Evolutionary conservation across 2,797 vertebrate species (phyloP).

Genomic region (Scyliorhinus canicula): DNA sequence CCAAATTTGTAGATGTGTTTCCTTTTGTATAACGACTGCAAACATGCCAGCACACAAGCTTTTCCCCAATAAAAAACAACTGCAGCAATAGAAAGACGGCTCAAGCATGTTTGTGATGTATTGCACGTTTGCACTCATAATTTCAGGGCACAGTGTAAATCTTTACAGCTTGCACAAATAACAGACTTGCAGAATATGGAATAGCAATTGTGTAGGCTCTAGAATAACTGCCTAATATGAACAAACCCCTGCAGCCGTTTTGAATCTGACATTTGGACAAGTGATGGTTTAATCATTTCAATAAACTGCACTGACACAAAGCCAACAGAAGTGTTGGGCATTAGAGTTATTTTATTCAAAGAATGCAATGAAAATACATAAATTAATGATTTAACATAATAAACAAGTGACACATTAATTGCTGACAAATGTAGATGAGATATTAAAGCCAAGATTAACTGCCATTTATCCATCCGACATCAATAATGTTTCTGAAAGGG

Average conservation of each 20-base stretch:
- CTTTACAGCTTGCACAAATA: neutral
- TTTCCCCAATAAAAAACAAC: conserved; percentile 76
- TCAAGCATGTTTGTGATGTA: neutral
- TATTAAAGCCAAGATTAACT: neutral
- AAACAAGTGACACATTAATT: conserved; percentile 4
- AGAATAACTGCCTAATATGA: neutral
- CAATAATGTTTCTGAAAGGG: neutral
- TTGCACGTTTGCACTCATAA: neutral
- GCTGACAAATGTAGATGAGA: neutral
- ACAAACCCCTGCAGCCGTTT: neutral
- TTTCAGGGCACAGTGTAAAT: neutral
- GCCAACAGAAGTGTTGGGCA: neutral
- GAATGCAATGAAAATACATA: neutral
- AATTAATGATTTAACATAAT: neutral
- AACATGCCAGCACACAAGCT: conserved; percentile 76
- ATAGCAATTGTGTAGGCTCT: neutral
- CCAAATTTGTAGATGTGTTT: conserved; percentile 84
- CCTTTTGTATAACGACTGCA: conserved; percentile 67
- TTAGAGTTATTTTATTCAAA: neutral
- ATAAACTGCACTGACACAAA: neutral
- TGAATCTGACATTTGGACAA: conserved; percentile 14
- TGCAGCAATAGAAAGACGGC: conserved; percentile 67
- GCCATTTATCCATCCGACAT: neutral
- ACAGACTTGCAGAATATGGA: neutral
- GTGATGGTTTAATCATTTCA: neutral